Conservation (phyloP, 2,888 invertebrate species). For the Acanthosepion esculentum region DNA sequence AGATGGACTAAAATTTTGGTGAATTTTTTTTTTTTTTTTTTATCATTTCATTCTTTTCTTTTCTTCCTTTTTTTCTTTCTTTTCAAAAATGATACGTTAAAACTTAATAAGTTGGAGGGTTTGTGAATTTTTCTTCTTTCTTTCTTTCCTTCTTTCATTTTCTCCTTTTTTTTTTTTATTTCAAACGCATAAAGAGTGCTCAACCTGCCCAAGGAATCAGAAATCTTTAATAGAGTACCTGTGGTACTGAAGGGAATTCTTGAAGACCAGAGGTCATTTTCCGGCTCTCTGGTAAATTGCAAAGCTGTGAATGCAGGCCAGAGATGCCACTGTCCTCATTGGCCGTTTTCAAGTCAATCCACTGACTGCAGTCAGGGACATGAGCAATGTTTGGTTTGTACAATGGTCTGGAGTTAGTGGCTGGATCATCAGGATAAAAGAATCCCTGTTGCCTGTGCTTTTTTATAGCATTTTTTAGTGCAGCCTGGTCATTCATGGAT, state of each 20-base stretch:
- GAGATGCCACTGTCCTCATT: conserved; percentile 10
- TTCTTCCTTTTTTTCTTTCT: not conserved
- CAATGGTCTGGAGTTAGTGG: not conserved
- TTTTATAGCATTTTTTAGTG: not conserved
- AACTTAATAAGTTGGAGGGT: not conserved
- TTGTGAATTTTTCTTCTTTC: not conserved
- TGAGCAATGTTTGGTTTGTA: conserved; percentile 20
- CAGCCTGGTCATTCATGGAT: not conserved
- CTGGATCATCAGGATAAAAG: conserved; percentile 12
- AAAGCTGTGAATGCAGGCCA: conserved; percentile 22
- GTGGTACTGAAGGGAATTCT: conserved; percentile 21
- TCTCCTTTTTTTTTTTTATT: not conserved
- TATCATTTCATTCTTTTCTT: not conserved
- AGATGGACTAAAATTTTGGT: not conserved
- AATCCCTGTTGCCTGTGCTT: conserved; percentile 18
- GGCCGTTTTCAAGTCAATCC: conserved; percentile 2
- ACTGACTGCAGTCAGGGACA: conserved; percentile 4
- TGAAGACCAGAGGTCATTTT: conserved; percentile 33
- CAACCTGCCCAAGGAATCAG: not conserved
- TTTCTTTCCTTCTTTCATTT: not conserved
- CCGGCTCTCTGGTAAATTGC: not conserved
- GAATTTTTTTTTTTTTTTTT: no score
- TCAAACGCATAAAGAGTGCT: not conserved
- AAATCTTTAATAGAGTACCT: not conserved
- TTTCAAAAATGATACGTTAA: not conserved